phyloP scores from a whole-genome alignment of 1,140 invertebrate genomes.

The Drosophila willistoni region DNA sequence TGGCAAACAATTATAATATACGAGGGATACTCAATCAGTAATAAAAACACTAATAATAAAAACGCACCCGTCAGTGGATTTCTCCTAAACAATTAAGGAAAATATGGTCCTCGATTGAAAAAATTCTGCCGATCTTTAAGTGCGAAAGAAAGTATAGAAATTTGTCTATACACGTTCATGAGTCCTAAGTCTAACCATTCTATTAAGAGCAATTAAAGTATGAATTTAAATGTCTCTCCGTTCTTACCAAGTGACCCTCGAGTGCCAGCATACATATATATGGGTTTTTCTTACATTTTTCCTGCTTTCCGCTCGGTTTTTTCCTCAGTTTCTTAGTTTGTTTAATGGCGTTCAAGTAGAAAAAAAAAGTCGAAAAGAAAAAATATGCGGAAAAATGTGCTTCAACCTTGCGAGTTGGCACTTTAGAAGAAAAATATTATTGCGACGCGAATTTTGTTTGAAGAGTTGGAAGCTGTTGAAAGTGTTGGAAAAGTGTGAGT shows the following conservation, averaged over 20 bases:
- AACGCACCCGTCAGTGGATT: no score
- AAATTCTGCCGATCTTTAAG: no score
- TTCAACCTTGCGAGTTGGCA: constrained; percentile 41
- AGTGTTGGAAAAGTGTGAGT: background rate
- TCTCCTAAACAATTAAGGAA: no score
- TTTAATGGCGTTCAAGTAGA: constrained; percentile 60
- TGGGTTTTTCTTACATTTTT: constrained; percentile 9
- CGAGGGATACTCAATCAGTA: background rate
- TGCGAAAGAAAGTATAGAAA: no score
- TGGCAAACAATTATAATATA: constrained; percentile 44
- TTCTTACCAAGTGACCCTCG: background rate
- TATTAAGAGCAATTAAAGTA: no score
- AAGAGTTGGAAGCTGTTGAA: constrained; percentile 2
- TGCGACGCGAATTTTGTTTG: constrained; percentile 9
- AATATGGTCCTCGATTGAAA: no score
- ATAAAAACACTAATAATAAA: no score
- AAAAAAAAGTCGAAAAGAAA: constrained; percentile 24
- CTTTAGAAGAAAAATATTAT: constrained; percentile 32
- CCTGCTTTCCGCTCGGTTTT: background rate
- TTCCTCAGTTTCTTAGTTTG: constrained; percentile 31
- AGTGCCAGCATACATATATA: constrained; percentile 10
- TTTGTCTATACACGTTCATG: no score
- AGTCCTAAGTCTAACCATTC: no score
- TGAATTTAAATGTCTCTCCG: background rate
- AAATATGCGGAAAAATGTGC: constrained; percentile 36